Percentiles rank a stretch among this genome's conserved stretches.
phyloP scores from a whole-genome alignment of 1,140 invertebrate genomes.

The Augochlora pura region DNA sequence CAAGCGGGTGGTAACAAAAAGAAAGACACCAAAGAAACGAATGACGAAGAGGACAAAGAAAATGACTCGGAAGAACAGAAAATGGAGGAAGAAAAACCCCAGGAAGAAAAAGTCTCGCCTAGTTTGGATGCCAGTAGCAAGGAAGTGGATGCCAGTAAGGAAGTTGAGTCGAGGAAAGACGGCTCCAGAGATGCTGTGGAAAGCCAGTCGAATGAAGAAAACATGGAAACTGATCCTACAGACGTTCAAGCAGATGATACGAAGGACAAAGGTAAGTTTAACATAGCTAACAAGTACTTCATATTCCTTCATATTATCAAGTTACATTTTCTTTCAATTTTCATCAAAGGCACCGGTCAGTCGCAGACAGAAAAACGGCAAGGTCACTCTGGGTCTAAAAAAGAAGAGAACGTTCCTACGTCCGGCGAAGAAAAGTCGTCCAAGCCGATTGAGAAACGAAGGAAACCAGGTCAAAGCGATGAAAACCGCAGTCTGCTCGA shows the following conservation, averaged over 20 bases:
- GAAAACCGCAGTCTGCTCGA: conserved; percentile 78
- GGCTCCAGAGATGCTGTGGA: conserved; percentile 74
- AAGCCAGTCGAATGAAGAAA: conserved; percentile 54
- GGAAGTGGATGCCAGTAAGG: conserved; percentile 74
- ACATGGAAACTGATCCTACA: conserved; percentile 58
- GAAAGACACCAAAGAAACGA: conserved; percentile 68
- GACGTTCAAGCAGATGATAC: conserved; percentile 77
- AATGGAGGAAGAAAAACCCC: conserved; percentile 72
- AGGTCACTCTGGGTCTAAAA: conserved; percentile 77
- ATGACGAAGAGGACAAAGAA: conserved; percentile 22
- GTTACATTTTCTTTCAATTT: too few species aligned
- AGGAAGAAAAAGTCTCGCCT: conserved; percentile 70
- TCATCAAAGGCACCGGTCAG: conserved; percentile 71
- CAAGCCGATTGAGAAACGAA: conserved; percentile 73
- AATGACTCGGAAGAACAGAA: conserved; percentile 65
- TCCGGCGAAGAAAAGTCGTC: conserved; percentile 60
- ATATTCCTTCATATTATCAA: too few species aligned
- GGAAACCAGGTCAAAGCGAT: conserved; percentile 78
- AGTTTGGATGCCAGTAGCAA: conserved; percentile 68
- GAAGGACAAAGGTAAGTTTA: conserved; percentile 67
- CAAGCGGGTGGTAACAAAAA: conserved; percentile 56
- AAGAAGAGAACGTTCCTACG: conserved; percentile 62
- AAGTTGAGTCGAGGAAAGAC: conserved; percentile 67
- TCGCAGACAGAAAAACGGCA: conserved; percentile 66
- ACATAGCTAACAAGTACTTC: neutral